Conservation (phyloP, 2,888 invertebrate genomes). For the Drosophila prolongata region DNA sequence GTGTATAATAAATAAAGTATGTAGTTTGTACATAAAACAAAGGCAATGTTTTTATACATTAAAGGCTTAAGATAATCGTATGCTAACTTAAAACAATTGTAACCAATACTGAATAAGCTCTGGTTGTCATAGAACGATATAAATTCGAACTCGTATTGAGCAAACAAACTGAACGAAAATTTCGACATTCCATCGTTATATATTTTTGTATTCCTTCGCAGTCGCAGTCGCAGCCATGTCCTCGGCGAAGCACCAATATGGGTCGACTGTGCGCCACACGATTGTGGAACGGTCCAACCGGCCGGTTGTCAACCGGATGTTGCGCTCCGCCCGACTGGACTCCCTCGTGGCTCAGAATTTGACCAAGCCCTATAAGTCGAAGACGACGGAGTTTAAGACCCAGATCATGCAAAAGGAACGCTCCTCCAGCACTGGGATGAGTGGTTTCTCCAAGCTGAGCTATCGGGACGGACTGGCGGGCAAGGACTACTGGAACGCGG, state of each 20-base stretch:
- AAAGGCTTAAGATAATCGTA: no score
- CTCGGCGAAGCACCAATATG: slow-evolving; percentile 1
- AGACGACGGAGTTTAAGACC: slow-evolving; percentile 18
- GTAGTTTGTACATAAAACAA: no score
- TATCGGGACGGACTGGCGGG: slow-evolving; percentile 43
- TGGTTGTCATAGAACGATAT: slow-evolving; percentile 29
- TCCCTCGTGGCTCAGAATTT: slow-evolving; percentile 6
- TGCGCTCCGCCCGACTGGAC: slow-evolving; percentile 23
- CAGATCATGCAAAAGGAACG: slow-evolving; percentile 23
- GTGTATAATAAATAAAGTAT: no score
- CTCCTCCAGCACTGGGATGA: slow-evolving; percentile 47
- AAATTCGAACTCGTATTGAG: slow-evolving; percentile 17
- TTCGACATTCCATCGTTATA: background rate
- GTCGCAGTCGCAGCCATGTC: slow-evolving; percentile 13
- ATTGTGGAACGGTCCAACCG: slow-evolving; percentile 33
- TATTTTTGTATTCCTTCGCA: slow-evolving; percentile 3
- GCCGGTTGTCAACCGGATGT: slow-evolving; percentile 13
- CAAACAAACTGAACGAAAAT: slow-evolving; percentile 34
- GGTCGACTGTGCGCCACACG: slow-evolving; percentile 23
- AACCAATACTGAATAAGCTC: background rate
- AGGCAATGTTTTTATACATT: no score
- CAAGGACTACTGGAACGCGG: slow-evolving; percentile 76
- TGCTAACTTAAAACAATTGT: no score
- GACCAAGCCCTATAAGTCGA: background rate
- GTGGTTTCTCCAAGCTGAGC: slow-evolving; percentile 47